Percentiles rank a stretch among this genome's conserved stretches.
Conservation (phyloP, 2,888 invertebrate species). For the Caenorhabditis sp. region DNA sequence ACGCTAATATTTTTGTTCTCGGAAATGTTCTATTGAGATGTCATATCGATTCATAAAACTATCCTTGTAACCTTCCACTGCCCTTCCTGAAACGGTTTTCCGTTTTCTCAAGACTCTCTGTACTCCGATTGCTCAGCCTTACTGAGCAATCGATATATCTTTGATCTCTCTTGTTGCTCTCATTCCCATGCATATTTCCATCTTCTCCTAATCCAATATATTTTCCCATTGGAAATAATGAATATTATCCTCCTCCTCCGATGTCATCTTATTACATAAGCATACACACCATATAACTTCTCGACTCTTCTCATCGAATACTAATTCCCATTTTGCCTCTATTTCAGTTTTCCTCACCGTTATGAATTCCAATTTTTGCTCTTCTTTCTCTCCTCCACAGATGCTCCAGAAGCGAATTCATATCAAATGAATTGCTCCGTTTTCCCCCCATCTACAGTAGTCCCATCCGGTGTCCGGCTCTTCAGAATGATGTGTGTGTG, state of each 20-base stretch:
- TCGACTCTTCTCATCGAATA: slow-evolving; percentile 36
- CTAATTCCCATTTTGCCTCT: slow-evolving; percentile 34
- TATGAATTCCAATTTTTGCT: slow-evolving; percentile 57
- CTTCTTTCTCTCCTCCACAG: background rate
- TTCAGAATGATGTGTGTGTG: slow-evolving; percentile 6
- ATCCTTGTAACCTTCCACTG: no score
- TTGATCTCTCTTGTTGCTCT: slow-evolving; percentile 8
- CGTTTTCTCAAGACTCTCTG: no score
- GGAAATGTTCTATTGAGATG: no score
- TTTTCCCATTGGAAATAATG: slow-evolving; percentile 9
- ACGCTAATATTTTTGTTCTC: no score
- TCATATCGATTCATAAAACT: no score
- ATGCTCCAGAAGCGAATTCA: slow-evolving; percentile 29
- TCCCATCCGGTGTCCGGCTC: slow-evolving; percentile 10
- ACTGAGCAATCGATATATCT: no score
- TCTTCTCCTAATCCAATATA: slow-evolving; percentile 36
- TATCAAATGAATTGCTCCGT: slow-evolving; percentile 55
- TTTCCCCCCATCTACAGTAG: slow-evolving; percentile 40
- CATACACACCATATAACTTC: slow-evolving; percentile 32
- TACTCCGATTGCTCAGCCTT: no score
- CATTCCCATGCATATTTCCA: background rate
- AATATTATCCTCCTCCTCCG: slow-evolving; percentile 3
- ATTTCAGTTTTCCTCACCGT: slow-evolving; percentile 17
- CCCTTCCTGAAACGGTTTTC: no score
- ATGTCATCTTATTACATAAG: slow-evolving; percentile 42